Evolutionary conservation across 1,140 invertebrate species (phyloP).

Genomic region (Diploscapter pachys): DNA sequence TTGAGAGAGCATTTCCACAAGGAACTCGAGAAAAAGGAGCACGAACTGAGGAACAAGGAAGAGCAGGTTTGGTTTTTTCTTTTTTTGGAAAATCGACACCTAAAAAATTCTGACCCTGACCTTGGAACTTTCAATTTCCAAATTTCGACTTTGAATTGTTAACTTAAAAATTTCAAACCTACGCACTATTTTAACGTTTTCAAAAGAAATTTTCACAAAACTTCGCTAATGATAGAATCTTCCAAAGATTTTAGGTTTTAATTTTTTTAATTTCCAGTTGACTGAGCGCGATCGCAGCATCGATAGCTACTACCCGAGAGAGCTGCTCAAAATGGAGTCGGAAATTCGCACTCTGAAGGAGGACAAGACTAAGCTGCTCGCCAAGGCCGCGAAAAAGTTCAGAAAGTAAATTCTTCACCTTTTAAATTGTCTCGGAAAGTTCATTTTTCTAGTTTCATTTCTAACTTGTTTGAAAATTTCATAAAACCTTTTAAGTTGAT

Average conservation of each 20-base stretch:
- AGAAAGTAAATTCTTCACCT: constrained; percentile 10
- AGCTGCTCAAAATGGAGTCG: constrained; percentile 50
- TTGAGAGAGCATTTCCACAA: constrained; percentile 47
- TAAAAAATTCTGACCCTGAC: neutral
- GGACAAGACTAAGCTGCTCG: constrained; percentile 25
- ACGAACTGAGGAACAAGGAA: constrained; percentile 21
- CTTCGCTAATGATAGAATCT: too few species aligned
- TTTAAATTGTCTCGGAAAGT: too few species aligned
- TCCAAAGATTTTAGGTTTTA: too few species aligned
- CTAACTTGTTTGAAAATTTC: too few species aligned
- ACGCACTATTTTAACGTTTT: too few species aligned
- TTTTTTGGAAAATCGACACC: neutral
- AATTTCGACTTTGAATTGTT: neutral
- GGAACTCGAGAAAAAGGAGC: constrained; percentile 39
- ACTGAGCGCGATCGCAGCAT: constrained; percentile 17
- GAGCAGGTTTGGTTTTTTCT: constrained; percentile 14
- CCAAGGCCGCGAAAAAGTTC: constrained; percentile 28
- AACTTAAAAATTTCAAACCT: neutral
- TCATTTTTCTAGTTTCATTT: too few species aligned
- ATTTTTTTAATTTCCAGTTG: neutral
- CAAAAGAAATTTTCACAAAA: too few species aligned
- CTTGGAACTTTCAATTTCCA: neutral
- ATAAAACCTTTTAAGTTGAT: too few species aligned
- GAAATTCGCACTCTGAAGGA: constrained; percentile 36
- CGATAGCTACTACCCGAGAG: constrained; percentile 45